phyloP scores from a whole-genome alignment of 2,113 vertebrate genomes.

The Clarias magur region DNA sequence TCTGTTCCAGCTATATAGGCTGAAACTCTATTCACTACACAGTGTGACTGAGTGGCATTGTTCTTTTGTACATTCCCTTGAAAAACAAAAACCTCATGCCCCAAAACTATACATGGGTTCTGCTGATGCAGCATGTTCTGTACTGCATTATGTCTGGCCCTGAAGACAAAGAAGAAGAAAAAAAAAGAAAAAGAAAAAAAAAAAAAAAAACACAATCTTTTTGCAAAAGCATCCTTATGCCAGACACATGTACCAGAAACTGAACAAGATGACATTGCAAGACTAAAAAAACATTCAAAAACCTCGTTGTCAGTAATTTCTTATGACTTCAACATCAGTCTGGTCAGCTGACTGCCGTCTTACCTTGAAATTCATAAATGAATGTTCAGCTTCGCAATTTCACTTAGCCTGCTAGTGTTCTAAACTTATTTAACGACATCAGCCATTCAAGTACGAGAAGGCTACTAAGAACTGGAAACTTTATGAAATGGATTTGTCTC shows the following conservation, averaged over 20 bases:
- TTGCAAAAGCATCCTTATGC: background rate
- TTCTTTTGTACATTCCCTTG: background rate
- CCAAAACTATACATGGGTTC: constrained; percentile 7
- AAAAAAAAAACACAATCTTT: background rate
- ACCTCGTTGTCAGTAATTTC: no score
- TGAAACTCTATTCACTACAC: background rate
- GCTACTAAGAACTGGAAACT: background rate
- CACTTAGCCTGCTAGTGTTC: background rate
- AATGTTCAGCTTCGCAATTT: background rate
- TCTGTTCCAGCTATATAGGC: background rate
- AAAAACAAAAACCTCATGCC: background rate
- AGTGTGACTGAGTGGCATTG: background rate
- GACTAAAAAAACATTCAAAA: no score
- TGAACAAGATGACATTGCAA: background rate
- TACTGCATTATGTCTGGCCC: background rate
- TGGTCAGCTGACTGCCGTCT: background rate
- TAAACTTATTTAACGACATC: background rate
- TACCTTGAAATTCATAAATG: background rate
- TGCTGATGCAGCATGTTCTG: constrained; percentile 26
- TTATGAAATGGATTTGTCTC: background rate
- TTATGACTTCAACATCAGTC: background rate
- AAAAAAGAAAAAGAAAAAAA: background rate
- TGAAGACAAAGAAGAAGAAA: background rate
- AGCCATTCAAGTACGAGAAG: background rate
- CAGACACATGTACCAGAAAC: background rate